Evolutionary conservation across 1,140 invertebrate species (phyloP), one percentile per base, ranked within the genome.

Genomic region (Carposina sasakii): DNA sequence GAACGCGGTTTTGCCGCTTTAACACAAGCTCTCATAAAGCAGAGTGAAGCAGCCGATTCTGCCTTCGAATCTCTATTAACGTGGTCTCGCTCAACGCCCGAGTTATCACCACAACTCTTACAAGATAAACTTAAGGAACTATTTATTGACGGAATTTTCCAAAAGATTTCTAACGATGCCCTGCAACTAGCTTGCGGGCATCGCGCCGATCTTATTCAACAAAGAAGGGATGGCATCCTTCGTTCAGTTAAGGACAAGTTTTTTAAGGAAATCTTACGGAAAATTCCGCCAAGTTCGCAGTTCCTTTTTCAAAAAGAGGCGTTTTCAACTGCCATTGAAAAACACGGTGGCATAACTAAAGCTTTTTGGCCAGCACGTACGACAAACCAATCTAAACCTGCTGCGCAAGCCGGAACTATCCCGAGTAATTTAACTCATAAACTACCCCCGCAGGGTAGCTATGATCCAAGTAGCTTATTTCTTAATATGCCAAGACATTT

Each of bases 381-480:
- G 33, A n/a, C 33, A 16, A 9, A 10, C 15, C 12, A 10, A 4
- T 16, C 12, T 16, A 36, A 36, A 36, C 13, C 33, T 36, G 33
- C 16, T 36, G 33, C 33, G 33, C 33, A 36, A 36, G 33, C 33
- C n/a, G n/a, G n/a, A n/a, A n/a, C n/a, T n/a, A n/a, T n/a, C n/a
- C n/a, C n/a, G n/a, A n/a, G n/a, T n/a, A n/a, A n/a, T n/a, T n/a
- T n/a, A n/a, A n/a, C n/a, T n/a, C n/a, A n/a, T n/a, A n/a, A n/a
- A n/a, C n/a, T n/a, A n/a, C n/a, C n/a, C n/a, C n/a, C n/a, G n/a
- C n/a, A n/a, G n/a, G n/a, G n/a, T n/a, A n/a, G n/a, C n/a, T n/a
- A n/a, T n/a, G n/a, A n/a, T n/a, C n/a, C n/a, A n/a, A n/a, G n/a
- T n/a, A n/a, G n/a, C n/a, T n/a, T n/a, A n/a, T n/a, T n/a, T n/a